Base-by-base conservation (phyloP, 2,888 invertebrate genomes). In the Xestia sexstrigata region DNA sequence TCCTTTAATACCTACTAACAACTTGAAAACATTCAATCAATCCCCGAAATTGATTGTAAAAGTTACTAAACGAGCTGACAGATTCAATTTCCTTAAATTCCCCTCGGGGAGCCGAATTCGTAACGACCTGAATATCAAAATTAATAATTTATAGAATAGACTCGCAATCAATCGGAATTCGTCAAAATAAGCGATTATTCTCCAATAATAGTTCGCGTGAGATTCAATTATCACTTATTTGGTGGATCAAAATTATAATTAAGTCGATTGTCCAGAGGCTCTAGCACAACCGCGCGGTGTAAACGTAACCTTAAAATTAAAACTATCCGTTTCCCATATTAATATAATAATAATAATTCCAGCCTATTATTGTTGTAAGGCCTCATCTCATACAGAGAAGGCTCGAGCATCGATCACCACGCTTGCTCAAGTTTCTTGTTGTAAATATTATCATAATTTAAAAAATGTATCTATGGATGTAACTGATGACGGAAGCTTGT, bases 31-130 rank as follows among this genome's bases (percentile, higher is more conserved):
- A 67, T 83, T 63, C 49, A 71, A 84, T 84, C 84, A 69, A 84
- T 75, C 71, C 63, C 26, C 23, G 26, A 71, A 82, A 82, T 84
- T 85, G 76, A 81, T 81, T 76, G 70, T 68, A 71, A 76, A 83
- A 85, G 68, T 83, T 85, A 26, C 35, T 68, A 39, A 71, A 70
- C 66, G 58, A 76, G 49, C 62, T 85, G 77, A 81, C 85, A 85
- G 76, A 85, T 81, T 68, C 71, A 77, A 83, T 83, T 81, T 85
- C 82, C 83, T 52, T 55, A 72, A 60, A 84, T 66, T 58, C 26
- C 42, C 72, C 11, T 55, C 5, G 11, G 73, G 23, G 62, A 70
- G 39, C 30, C 20, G 76, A 84, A 81, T 55, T 81, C 35, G 30
- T 70, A 82, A 75, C 84, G 75, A 72, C 23, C 47, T 30, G 62